Evolutionary conservation across 2,888 invertebrate species (phyloP).

Genomic region (Eristalis tenax): DNA sequence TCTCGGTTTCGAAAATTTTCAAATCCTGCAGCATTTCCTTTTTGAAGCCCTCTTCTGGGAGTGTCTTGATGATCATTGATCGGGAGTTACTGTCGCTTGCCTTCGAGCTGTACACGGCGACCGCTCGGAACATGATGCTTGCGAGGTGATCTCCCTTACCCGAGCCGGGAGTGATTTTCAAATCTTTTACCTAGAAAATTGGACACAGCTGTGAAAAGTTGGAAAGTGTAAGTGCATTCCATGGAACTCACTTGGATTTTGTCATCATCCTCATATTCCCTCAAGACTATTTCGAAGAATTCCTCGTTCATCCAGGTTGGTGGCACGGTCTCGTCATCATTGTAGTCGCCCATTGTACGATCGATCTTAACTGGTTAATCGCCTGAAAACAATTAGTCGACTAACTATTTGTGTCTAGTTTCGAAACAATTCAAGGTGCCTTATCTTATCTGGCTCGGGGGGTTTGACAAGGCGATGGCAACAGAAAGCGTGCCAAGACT

Average conservation of each 20-base stretch:
- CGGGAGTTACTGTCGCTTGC: not conserved
- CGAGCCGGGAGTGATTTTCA: conserved; percentile 30
- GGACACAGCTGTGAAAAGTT: not conserved
- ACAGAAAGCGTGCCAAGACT: not conserved
- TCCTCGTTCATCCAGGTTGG: conserved; percentile 73
- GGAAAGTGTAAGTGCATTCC: not conserved
- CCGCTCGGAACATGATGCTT: conserved; percentile 41
- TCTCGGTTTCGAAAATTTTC: conserved; percentile 68
- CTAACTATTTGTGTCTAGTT: not conserved
- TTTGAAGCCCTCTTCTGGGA: conserved; percentile 70
- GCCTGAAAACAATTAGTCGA: not conserved
- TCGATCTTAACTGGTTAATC: not conserved
- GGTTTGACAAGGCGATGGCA: not conserved
- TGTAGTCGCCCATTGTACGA: conserved; percentile 23
- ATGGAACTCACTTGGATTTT: conserved; percentile 6
- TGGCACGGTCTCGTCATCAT: conserved; percentile 73
- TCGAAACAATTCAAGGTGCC: not conserved
- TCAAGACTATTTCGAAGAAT: conserved; percentile 66
- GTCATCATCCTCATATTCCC: conserved; percentile 26
- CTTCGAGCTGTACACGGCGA: conserved; percentile 1
- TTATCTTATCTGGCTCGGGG: not conserved
- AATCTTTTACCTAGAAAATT: conserved; percentile 16
- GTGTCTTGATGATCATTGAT: conserved; percentile 72
- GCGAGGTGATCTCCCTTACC: conserved; percentile 42
- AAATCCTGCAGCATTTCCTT: conserved; percentile 56